These are phyloP conservation scores for Falco rusticolus DNA, from an alignment of 2,797 vertebrate species.

Conservation along the genomic window DNA sequence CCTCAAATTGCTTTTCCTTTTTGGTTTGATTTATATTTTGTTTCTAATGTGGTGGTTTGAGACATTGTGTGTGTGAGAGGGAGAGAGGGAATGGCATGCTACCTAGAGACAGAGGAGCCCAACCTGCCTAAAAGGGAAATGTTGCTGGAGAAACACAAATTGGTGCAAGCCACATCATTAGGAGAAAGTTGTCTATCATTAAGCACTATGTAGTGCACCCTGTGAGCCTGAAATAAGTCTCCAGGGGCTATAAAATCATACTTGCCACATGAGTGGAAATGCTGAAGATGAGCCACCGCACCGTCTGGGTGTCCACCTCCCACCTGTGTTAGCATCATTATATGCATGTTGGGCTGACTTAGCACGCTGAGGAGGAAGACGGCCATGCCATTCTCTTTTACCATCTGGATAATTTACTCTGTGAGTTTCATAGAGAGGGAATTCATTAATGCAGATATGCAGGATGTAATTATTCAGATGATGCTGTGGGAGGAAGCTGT, in stretches of 20 bases:
- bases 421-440: slow-evolving; percentile 41
- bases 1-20: not conserved
- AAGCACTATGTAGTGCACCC: not conserved
- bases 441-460: slow-evolving; percentile 55
- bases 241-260: slow-evolving; percentile 13
- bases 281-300: not conserved
- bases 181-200: slow-evolving; percentile 58
- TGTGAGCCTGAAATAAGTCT: slow-evolving; percentile 38
- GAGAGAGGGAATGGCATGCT: not conserved
- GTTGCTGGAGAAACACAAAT: slow-evolving; percentile 47
- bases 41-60: not conserved
- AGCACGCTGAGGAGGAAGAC: slow-evolving; percentile 48
- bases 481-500: slow-evolving; percentile 31
- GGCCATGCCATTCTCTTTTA: slow-evolving; percentile 36
- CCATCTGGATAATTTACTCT: slow-evolving; percentile 55
- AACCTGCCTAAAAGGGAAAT: slow-evolving; percentile 24
- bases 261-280: not conserved
- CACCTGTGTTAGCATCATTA: slow-evolving; percentile 54
- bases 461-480: slow-evolving; percentile 58
- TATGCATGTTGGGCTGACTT: slow-evolving; percentile 19
- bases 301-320: slow-evolving; percentile 52
- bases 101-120: slow-evolving; percentile 26
- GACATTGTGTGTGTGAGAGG: not conserved
- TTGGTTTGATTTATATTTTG: not conserved
- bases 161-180: slow-evolving; percentile 58